Base-by-base conservation (phyloP, 1,140 invertebrate species). In the Bombyx mandarina region DNA sequence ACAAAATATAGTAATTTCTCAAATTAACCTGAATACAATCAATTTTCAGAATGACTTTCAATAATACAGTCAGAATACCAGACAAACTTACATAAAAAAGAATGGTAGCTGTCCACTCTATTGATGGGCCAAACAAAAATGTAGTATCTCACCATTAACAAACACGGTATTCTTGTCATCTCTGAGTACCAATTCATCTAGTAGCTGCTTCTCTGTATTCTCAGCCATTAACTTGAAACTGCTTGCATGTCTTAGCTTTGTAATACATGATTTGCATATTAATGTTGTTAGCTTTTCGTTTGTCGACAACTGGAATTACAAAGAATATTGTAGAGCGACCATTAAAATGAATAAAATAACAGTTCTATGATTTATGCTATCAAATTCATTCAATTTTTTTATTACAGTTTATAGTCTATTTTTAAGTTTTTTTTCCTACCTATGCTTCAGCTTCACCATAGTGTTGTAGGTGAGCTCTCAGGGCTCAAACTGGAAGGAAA, bases 251-350 rank as follows among this genome's bases (percentile, higher is more conserved):
- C 67, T 54, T 1, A 84, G 58, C 1, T 63, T 58, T 1, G 70
- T 63, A 3, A 84, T 61, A n/a, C 81, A 84, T 10, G 71, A 71
- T 10, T 45, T 47, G 53, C 81, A 84, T 58, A 84, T 82, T 7
- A 82, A 54, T 2, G 63, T 61, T 18, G 66, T 71, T 1, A 79
- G 12, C 2, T 63, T 58, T 4, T 60, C 57, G 12, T 73, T 71
- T 47, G 73, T 82, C 12, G 81, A 80, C 56, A 84, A 22, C 79
- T 84, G 67, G n/a, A 73, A 72, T 35, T 35, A 35, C 2, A 35
- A 35, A 35, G 26, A 35, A 35, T 5, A 35, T 5, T 35, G 26
- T 5, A 35, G 26, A 35, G 26, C 2, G 26, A 35, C 26, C 2
- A 35, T 35, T 35, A 2, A 35, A 35, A 5, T 35, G 12, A 18